These are phyloP conservation scores for Dreissena rostriformis DNA, from an alignment of 1,140 invertebrate genomes.

Conservation along the genomic window DNA sequence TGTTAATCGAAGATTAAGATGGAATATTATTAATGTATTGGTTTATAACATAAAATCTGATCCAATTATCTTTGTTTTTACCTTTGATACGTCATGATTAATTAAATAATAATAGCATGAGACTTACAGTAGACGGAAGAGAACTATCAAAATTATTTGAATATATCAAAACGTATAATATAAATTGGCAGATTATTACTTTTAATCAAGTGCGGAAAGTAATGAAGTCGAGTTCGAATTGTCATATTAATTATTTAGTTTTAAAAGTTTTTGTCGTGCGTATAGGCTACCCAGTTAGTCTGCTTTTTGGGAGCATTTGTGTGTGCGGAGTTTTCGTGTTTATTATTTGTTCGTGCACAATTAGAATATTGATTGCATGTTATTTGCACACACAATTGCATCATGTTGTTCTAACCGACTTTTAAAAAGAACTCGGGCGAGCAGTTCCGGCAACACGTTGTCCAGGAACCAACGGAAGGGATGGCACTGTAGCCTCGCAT, in stretches of 20 bases:
- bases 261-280: too few species aligned
- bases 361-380: not conserved
- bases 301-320: not conserved
- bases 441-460: conserved; percentile 93
- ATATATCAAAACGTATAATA: not conserved
- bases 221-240: too few species aligned
- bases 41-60: too few species aligned
- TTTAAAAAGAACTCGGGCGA: not conserved
- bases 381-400: not conserved
- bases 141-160: not conserved
- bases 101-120: too few species aligned
- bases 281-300: too few species aligned
- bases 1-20: not conserved
- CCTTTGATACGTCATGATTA: too few species aligned
- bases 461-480: conserved; percentile 98
- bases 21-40: too few species aligned
- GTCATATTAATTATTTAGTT: too few species aligned
- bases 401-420: not conserved
- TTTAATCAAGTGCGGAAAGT: too few species aligned
- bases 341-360: not conserved
- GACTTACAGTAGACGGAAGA: too few species aligned
- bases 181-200: not conserved
- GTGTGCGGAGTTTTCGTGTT: not conserved
- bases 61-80: too few species aligned
- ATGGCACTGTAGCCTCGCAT: conserved; percentile 92